A percentile compares a stretch with the other conserved stretches of the same genome.
Conservation (phyloP, 2,797 vertebrate species). For the Pteronotus mesoamericanus region DNA sequence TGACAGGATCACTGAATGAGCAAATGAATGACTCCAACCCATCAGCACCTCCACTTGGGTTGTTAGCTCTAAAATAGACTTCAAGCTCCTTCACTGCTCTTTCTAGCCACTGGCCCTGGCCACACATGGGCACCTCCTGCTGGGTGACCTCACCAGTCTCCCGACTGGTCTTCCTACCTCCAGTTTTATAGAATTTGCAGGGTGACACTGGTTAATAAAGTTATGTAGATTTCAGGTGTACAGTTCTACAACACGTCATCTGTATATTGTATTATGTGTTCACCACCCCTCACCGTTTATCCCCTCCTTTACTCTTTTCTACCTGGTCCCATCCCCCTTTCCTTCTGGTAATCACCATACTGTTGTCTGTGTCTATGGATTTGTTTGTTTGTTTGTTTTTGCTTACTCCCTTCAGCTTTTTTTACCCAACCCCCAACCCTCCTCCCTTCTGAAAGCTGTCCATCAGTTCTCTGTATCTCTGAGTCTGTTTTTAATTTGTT, state of each 20-base stretch:
- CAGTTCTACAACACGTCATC: not conserved
- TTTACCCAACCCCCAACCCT: not conserved
- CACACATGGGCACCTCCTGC: not conserved
- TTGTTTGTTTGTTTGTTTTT: not conserved
- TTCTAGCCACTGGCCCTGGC: not conserved
- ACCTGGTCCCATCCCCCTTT: no score
- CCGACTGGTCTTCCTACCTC: not conserved
- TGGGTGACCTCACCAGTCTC: not conserved
- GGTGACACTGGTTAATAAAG: not conserved
- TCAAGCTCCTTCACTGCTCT: no score
- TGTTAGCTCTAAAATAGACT: not conserved
- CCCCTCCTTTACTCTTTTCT: not conserved
- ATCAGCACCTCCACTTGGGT: fast-evolving
- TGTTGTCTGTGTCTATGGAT: not conserved
- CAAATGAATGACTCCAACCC: fast-evolving
- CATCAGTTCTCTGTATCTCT: not conserved
- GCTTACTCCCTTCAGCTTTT: not conserved
- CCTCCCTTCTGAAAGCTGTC: not conserved
- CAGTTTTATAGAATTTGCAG: not conserved
- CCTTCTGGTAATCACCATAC: not conserved
- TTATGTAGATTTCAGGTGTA: not conserved
- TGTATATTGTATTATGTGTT: not conserved
- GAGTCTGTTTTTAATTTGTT: not conserved
- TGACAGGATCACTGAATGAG: not conserved
- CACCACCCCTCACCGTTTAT: not conserved